Evolutionary conservation across 2,113 vertebrate species (phyloP).

Genomic region (Paedocypris sp.): DNA sequence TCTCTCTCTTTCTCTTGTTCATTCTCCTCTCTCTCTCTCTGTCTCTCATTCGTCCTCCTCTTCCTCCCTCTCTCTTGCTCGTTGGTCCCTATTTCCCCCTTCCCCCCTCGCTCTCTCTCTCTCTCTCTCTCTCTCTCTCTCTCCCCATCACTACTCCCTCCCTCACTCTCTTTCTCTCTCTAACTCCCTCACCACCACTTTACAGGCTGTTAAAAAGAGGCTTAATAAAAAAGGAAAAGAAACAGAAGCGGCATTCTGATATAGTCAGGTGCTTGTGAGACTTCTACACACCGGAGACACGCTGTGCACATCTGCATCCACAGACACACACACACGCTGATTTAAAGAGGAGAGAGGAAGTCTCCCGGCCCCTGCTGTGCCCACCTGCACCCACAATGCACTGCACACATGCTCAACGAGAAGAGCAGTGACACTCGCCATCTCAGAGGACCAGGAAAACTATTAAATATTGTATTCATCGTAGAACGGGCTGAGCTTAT

Average conservation of each 20-base stretch:
- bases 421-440: background rate
- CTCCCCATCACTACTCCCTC: background rate
- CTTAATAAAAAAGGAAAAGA: background rate
- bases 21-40: too few species aligned
- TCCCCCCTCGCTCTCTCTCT: too few species aligned
- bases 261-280: background rate
- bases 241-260: slow-evolving; percentile 6
- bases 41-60: too few species aligned
- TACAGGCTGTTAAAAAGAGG: slow-evolving; percentile 10
- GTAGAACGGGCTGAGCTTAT: too few species aligned
- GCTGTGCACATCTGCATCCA: slow-evolving; percentile 23
- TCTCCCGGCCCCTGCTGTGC: background rate
- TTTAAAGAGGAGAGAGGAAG: slow-evolving; percentile 5
- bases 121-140: slow-evolving; percentile 7
- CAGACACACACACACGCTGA: slow-evolving; percentile 1
- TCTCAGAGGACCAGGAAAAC: too few species aligned
- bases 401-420: background rate
- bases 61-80: too few species aligned
- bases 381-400: slow-evolving; percentile 33
- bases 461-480: too few species aligned
- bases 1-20: too few species aligned
- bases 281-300: background rate
- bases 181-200: too few species aligned
- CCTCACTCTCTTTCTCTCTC: background rate
- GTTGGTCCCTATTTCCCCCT: too few species aligned